Base-by-base conservation (phyloP, 1,140 invertebrate species). In the Sinella curviseta region DNA sequence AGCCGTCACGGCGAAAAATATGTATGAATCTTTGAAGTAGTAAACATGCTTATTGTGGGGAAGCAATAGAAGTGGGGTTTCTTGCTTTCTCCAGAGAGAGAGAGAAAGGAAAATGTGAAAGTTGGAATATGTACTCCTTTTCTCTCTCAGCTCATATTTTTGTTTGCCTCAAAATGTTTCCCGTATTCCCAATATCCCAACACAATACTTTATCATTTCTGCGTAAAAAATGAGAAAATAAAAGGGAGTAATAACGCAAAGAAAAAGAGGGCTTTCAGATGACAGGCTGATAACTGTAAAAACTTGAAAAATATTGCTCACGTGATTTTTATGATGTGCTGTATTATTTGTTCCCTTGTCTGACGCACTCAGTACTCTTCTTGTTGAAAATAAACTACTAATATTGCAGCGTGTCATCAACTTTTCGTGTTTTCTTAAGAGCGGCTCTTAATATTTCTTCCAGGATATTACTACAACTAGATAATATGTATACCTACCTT, bases 161-260 rank as follows among this genome's bases (percentile, higher is more conserved):
- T 60, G n/a, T n/a, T n/a, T 8, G 55, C 55, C 14, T 60, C 55
- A 60, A n/a, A 60, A 60, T 60, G 24, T 60, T 60, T 60, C 55
- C 55, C 39, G 55, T 60, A 60, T 60, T 60, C 55, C 55, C 55
- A 60, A 8, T 24, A 60, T 14, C 55, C 55, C 55, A 60, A 60
- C n/a, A 60, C 55, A 60, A 60, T 60, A 60, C 55, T 60, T 60
- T 60, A 60, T 60, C 55, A 60, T 60, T 14, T 8, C 55, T 14
- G 12, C 55, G n/a, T 8, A 17, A 60, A 60, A 60, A 60, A 48
- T 17, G 12, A 24, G 55, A 24, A 60, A 24, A 60, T 17, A 17
- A 60, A 26, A 60, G 55, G 24, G 24, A 60, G 24, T 60, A 60
- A 60, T 60, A 60, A 60, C 55, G 14, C 55, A 60, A n/a, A 60